Evolutionary conservation across 1,140 invertebrate genomes (phyloP).

Genomic region (Chironomus striatipennis): DNA sequence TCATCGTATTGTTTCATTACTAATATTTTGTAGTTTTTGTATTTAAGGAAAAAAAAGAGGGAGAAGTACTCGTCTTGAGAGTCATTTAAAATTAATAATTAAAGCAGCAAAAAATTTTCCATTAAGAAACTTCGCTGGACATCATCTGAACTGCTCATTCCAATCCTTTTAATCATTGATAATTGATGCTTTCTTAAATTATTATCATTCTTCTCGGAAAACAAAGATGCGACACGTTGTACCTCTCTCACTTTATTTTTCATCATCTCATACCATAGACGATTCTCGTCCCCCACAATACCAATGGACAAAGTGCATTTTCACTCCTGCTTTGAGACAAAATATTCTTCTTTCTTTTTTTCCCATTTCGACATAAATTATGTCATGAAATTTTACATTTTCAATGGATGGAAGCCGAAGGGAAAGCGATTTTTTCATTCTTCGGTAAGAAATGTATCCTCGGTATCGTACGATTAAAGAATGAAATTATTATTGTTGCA

Average conservation of each 20-base stretch:
- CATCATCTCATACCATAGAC: neutral
- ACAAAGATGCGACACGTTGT: constrained; percentile 6
- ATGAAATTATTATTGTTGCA: neutral
- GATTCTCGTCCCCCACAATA: neutral
- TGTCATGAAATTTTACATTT: constrained; percentile 20
- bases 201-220: neutral
- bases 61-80: constrained; percentile 4
- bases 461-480: constrained; percentile 7
- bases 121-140: neutral
- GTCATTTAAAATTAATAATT: constrained; percentile 15
- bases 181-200: constrained; percentile 14
- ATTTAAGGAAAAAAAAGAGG: neutral
- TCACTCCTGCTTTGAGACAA: neutral
- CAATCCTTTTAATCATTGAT: constrained; percentile 11
- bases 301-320: constrained; percentile 7
- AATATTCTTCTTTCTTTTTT: neutral
- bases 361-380: constrained; percentile 19
- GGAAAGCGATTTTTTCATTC: neutral
- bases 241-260: neutral
- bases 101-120: constrained; percentile 8
- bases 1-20: neutral
- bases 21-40: neutral
- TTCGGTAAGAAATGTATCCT: neutral
- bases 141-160: neutral
- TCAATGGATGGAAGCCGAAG: neutral